Percentiles rank a stretch among this genome's conserved stretches.
Evolutionary conservation across 2,888 invertebrate genomes (phyloP).

Genomic region (Corythucha ciliata): DNA sequence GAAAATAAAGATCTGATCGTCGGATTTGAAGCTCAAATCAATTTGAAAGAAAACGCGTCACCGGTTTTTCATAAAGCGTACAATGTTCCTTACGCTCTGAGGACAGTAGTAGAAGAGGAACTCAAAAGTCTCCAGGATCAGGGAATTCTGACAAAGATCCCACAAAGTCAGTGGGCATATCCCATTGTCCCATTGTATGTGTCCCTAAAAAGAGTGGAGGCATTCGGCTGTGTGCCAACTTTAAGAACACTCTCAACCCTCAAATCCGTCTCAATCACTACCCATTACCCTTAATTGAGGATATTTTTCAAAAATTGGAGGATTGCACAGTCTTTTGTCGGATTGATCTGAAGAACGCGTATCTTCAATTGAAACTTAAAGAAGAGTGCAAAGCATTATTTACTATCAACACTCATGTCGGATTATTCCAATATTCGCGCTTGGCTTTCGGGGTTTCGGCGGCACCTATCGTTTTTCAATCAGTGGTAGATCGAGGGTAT

Average conservation of each 20-base stretch:
- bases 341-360: background rate
- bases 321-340: conserved; percentile 12
- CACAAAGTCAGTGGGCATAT: conserved; percentile 23
- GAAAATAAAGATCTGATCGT: conserved; percentile 11
- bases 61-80: conserved; percentile 26
- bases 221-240: conserved; percentile 9
- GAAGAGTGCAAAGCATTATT: background rate
- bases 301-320: conserved; percentile 15
- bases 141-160: conserved; percentile 21
- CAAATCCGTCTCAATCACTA: conserved; percentile 18
- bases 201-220: conserved; percentile 14
- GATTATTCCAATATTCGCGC: conserved; percentile 3
- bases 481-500: background rate
- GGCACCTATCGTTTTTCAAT: conserved; percentile 8
- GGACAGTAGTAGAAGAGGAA: conserved; percentile 17
- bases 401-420: conserved; percentile 10
- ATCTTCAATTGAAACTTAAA: background rate
- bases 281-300: conserved; percentile 19
- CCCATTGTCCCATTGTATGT: background rate
- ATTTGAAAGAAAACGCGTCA: conserved; percentile 20
- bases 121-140: conserved; percentile 12
- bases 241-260: conserved; percentile 16
- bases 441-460: background rate
- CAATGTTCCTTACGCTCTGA: conserved; percentile 20
- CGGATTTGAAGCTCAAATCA: conserved; percentile 13